A percentile compares a stretch with the other conserved stretches of the same genome.
Conservation (phyloP, 1,140 invertebrate species). For the Tachypleus tridentatus region DNA sequence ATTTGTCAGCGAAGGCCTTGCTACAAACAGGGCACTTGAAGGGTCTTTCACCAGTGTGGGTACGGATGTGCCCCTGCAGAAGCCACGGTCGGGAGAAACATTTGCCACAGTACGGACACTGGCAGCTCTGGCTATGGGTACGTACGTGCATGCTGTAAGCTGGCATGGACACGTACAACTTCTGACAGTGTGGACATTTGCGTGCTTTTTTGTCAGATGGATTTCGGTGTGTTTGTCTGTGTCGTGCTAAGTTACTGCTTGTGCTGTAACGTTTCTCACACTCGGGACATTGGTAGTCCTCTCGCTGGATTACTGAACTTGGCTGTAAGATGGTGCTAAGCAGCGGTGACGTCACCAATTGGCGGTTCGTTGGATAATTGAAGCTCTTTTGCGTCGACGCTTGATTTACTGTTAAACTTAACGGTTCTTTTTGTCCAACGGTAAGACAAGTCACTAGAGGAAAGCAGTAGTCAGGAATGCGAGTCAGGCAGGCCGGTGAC, state of each 20-base stretch:
- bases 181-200: conserved; percentile 19
- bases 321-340: neutral
- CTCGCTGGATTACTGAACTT: too few relatives aligned
- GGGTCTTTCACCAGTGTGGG: conserved; percentile 32
- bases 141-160: conserved; percentile 20
- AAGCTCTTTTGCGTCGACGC: too few relatives aligned
- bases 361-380: too few relatives aligned
- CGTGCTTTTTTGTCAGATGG: conserved; percentile 45
- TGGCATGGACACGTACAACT: conserved; percentile 18
- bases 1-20: conserved; percentile 22
- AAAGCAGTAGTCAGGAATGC: neutral
- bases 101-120: conserved; percentile 22
- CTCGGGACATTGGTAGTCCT: conserved; percentile 60
- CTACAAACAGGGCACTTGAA: conserved; percentile 18
- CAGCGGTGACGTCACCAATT: too few relatives aligned
- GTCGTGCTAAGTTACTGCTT: conserved; percentile 77
- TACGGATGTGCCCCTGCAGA: conserved; percentile 21
- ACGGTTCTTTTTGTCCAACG: neutral
- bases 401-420: conserved; percentile 6
- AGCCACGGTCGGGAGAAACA: conserved; percentile 21
- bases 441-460: conserved; percentile 3
- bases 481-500: conserved; percentile 14
- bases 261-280: conserved; percentile 81
- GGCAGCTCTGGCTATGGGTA: conserved; percentile 19
- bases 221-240: conserved; percentile 80